Base-by-base conservation (phyloP, 1,140 invertebrate species). In the Drosophila paulistorum region DNA sequence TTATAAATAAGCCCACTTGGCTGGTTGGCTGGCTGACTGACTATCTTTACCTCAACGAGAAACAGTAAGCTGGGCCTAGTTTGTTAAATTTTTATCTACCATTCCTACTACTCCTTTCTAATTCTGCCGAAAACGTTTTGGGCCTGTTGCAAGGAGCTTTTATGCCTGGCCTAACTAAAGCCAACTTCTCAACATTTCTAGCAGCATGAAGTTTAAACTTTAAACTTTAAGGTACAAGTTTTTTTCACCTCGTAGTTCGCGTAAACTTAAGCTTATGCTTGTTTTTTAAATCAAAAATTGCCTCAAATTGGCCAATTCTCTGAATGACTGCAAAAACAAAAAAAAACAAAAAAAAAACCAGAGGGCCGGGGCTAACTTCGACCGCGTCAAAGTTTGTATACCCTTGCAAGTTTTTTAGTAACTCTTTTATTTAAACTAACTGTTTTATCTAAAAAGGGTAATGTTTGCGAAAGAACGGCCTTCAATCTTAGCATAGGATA, bases 1-100 rank as follows among this genome's bases (percentile, higher is more conserved):
- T 72, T 67, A 77, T 78, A 83, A 87, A 87, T 80, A 83, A 86
- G 80, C 79, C 79, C 81, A 78, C 66, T 78, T 87, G 30, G 78
- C 68, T 70, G 67, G 68, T 65, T 81, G 78, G 60, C 71, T 60
- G 30, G 78, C 68, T 68, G 67, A 65, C 67, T 81, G 82, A 58
- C 71, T 60, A 30, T 67, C 68, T 7, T 30, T 60, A 23, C 45
- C 68, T 62, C 37, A 17, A 64, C 48, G 57, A 66, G 62, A 17
- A 30, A 14, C n/a, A 60, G 26, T 35, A 57, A 58, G 51, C 48
- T 58, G 14, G 37, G 59, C 55, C 62, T 62, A 57, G 45, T 65
- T 60, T 65, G 39, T 41, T 62, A 7, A 62, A 41, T 39, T 61
- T 59, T 67, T 61, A 64, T 66, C 37, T 68, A 57, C 39, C 41